Evolutionary conservation across 2,888 invertebrate genomes (phyloP).

Genomic region (Entomobrya multifasciata): DNA sequence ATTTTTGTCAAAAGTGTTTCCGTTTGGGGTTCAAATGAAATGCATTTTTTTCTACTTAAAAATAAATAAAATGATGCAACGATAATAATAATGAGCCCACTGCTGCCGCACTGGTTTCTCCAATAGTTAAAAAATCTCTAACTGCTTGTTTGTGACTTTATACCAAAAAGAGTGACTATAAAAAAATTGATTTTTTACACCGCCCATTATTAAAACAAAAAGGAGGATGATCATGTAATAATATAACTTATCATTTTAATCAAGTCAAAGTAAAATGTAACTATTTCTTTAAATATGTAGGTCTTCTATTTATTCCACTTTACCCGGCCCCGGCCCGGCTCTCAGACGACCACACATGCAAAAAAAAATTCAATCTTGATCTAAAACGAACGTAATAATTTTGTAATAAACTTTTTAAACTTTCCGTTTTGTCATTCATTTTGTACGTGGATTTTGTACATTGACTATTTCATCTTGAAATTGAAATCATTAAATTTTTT

Average conservation of each 20-base stretch:
- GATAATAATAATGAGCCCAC: not conserved
- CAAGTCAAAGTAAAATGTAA: not conserved
- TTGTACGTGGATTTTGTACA: too few relatives aligned
- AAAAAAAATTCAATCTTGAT: too few relatives aligned
- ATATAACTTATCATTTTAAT: not conserved
- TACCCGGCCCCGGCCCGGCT: too few relatives aligned
- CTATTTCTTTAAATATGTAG: not conserved
- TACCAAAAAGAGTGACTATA: not conserved
- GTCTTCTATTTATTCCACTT: not conserved
- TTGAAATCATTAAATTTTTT: not conserved
- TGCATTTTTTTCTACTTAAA: not conserved
- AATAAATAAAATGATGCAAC: not conserved
- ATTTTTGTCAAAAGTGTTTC: constrained; percentile 18
- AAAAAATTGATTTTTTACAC: not conserved
- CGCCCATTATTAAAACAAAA: not conserved
- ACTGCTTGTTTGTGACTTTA: not conserved
- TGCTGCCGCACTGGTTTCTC: too few relatives aligned
- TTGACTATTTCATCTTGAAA: not conserved
- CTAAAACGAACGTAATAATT: too few relatives aligned
- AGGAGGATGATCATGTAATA: constrained; percentile 15
- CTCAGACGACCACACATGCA: not conserved
- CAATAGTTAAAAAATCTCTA: not conserved
- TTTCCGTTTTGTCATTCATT: too few relatives aligned
- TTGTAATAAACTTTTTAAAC: too few relatives aligned
- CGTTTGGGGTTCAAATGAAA: constrained; percentile 6